A percentile compares a stretch with the other conserved stretches of the same genome.
Evolutionary conservation across 2,888 invertebrate species (phyloP).

Genomic region (Meteorus cinctellus): DNA sequence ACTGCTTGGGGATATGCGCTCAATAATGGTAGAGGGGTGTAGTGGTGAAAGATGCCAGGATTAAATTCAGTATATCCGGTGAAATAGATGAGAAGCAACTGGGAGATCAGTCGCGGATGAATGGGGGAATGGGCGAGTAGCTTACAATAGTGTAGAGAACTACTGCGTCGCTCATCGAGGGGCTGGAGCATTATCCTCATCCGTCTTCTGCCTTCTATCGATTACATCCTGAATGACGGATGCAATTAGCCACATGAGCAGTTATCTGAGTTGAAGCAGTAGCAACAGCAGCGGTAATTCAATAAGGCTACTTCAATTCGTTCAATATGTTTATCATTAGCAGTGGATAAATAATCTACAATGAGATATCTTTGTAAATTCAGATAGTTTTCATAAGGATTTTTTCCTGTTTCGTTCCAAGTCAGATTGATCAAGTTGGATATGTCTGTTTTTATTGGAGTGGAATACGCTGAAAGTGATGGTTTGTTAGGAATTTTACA

Average conservation of each 20-base stretch:
- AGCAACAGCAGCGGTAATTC: neutral
- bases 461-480: too few relatives aligned
- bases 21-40: neutral
- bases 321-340: too few relatives aligned
- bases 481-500: neutral
- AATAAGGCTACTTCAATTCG: too few relatives aligned
- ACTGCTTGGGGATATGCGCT: neutral
- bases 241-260: conserved; percentile 57
- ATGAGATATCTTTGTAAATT: too few relatives aligned
- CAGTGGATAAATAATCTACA: too few relatives aligned
- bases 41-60: conserved; percentile 25
- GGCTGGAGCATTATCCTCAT: conserved; percentile 46
- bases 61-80: conserved; percentile 15
- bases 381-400: too few relatives aligned
- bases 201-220: conserved; percentile 52
- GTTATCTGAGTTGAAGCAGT: conserved; percentile 22
- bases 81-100: conserved; percentile 1
- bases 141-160: conserved; percentile 27
- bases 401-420: too few relatives aligned
- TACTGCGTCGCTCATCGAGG: conserved; percentile 24
- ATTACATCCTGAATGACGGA: conserved; percentile 59
- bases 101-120: conserved; percentile 16
- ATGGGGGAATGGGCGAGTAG: conserved; percentile 23
- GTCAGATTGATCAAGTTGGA: too few relatives aligned
- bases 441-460: too few relatives aligned